Conservation (phyloP, 2,113 vertebrate genomes). For the Promerops cafer region DNA sequence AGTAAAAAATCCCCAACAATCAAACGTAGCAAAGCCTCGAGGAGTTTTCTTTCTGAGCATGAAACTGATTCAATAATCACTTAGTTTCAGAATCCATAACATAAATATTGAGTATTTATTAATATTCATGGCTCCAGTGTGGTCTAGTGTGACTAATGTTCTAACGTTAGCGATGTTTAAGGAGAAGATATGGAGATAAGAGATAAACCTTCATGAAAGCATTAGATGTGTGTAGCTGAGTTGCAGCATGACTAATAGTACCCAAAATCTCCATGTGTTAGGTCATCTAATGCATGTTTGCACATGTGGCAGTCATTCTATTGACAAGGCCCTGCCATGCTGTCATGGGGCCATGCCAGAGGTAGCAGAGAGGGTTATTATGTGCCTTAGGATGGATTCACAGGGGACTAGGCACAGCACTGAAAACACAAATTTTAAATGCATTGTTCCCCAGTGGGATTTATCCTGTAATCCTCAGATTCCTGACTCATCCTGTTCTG, state of each 20-base stretch:
- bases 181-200: background rate
- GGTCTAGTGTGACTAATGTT: background rate
- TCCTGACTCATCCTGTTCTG: background rate
- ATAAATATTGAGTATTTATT: background rate
- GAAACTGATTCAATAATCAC: background rate
- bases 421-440: background rate
- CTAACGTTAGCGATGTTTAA: background rate
- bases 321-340: background rate
- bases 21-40: background rate
- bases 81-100: background rate
- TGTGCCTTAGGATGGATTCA: background rate
- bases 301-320: background rate
- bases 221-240: background rate
- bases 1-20: background rate
- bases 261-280: background rate
- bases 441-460: background rate
- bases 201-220: background rate
- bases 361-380: background rate
- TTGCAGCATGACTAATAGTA: background rate
- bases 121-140: background rate
- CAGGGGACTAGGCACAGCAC: background rate
- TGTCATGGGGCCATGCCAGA: background rate
- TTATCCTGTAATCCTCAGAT: background rate
- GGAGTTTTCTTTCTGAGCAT: background rate
- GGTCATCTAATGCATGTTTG: background rate